A percentile compares a stretch with the other conserved stretches of the same genome.
Evolutionary conservation across 2,797 vertebrate species (phyloP).

Genomic region (Pogonophryne albipinna): DNA sequence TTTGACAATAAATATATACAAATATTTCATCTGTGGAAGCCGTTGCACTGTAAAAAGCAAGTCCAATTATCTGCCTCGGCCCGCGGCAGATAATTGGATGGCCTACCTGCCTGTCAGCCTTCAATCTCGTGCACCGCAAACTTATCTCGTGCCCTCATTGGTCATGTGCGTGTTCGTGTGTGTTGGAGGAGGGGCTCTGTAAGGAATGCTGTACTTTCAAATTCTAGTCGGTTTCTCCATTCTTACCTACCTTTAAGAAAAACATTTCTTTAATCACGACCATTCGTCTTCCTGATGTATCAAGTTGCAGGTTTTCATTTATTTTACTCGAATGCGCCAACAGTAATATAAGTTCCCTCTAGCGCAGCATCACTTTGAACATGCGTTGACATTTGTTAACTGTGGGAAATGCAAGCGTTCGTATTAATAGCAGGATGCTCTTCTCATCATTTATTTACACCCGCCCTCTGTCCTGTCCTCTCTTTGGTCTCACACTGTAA

Average conservation of each 20-base stretch:
- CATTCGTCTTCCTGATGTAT: neutral
- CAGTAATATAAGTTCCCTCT: neutral
- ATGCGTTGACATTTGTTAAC: conserved; percentile 27
- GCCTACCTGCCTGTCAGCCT: too few species aligned
- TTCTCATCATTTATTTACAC: conserved; percentile 70
- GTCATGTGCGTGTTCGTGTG: too few species aligned
- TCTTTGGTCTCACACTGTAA: conserved; percentile 58
- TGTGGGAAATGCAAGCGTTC: conserved; percentile 6
- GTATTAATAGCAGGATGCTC: conserved; percentile 40
- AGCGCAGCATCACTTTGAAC: conserved; percentile 10
- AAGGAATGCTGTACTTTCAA: too few species aligned
- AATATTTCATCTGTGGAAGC: too few species aligned
- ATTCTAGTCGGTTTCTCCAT: too few species aligned
- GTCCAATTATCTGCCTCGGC: too few species aligned
- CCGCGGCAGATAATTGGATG: too few species aligned
- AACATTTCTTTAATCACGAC: neutral
- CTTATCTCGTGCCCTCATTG: too few species aligned
- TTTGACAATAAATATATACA: too few species aligned
- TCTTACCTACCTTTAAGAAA: neutral
- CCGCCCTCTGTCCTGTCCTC: conserved; percentile 42
- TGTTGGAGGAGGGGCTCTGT: too few species aligned
- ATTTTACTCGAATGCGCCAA: neutral
- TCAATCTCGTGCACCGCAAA: too few species aligned
- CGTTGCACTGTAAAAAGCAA: too few species aligned
- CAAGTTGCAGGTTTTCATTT: conserved; percentile 1